These are phyloP conservation scores for Columba livia DNA, from an alignment of 2,113 vertebrate species.

Conservation along the genomic window DNA sequence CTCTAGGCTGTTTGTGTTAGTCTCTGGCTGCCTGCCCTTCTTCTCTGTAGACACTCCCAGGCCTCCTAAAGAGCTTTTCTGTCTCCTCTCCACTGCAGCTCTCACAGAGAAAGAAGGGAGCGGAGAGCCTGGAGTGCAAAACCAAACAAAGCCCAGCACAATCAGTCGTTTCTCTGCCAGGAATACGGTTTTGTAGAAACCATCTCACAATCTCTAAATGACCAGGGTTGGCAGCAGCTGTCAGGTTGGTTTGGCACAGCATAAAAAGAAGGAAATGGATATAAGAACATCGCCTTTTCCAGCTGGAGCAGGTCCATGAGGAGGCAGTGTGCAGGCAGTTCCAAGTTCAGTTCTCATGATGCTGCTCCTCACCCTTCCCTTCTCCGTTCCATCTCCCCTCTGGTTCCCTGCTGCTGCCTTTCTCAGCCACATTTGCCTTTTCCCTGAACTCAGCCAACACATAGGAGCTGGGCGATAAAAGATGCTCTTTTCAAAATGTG, in stretches of 20 bases:
- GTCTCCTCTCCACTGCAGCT: conserved; percentile 35
- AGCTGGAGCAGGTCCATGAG: background rate
- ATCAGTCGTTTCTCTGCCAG: background rate
- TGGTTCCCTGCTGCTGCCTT: background rate
- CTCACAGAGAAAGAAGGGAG: background rate
- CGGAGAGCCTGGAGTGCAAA: background rate
- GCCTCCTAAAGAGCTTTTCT: conserved; percentile 37
- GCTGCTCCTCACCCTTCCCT: background rate
- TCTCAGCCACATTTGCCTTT: background rate
- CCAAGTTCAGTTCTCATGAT: background rate
- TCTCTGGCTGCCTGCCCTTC: conserved; percentile 26
- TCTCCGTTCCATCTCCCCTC: background rate
- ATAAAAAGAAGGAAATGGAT: background rate
- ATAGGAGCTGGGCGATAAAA: fast-evolving
- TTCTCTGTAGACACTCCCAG: background rate
- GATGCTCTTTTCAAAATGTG: background rate
- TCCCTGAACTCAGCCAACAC: background rate
- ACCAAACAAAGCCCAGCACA: background rate
- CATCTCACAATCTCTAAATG: background rate
- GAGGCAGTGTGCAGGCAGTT: background rate
- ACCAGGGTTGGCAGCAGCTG: background rate
- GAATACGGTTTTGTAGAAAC: background rate
- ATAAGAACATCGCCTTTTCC: background rate
- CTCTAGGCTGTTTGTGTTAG: background rate
- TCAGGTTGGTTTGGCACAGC: background rate